Percentiles rank a stretch among this genome's conserved stretches.
phyloP scores from a whole-genome alignment of 2,888 invertebrate species.

The Plusia festucae region DNA sequence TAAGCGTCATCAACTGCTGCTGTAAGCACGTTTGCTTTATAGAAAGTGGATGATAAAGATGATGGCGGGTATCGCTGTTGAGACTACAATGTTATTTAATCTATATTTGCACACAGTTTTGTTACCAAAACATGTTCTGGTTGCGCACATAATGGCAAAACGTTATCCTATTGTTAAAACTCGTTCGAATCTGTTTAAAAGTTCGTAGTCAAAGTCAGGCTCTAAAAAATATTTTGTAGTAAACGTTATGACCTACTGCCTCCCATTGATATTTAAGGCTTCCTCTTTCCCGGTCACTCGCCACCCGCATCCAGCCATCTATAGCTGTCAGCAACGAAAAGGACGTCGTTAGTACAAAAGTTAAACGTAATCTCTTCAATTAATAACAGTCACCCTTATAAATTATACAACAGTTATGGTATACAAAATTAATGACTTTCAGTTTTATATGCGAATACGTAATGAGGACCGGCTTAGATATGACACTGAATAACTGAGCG shows the following conservation, averaged over 20 bases:
- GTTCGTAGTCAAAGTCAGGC: no score
- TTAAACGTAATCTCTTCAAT: not conserved
- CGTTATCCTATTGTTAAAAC: no score
- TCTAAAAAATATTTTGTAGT: no score
- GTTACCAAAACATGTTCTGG: no score
- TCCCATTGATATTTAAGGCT: not conserved
- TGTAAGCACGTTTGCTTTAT: not conserved
- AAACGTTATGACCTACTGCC: not conserved
- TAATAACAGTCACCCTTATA: slow-evolving; percentile 2
- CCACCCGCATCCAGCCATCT: not conserved
- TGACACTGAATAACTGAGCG: slow-evolving; percentile 15
- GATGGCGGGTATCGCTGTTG: not conserved
- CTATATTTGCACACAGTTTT: no score
- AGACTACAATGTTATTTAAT: no score
- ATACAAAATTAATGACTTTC: slow-evolving; percentile 38
- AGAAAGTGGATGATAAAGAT: no score
- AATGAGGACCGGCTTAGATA: slow-evolving; percentile 14
- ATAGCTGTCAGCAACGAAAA: not conserved
- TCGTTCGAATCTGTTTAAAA: no score
- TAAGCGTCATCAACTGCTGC: not conserved
- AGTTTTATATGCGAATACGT: slow-evolving; percentile 28
- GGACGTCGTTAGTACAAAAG: not conserved
- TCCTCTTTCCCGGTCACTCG: not conserved
- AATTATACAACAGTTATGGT: slow-evolving; percentile 23
- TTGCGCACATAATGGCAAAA: no score